phyloP scores from a whole-genome alignment of 2,797 vertebrate species.

The Danionella dracula region DNA sequence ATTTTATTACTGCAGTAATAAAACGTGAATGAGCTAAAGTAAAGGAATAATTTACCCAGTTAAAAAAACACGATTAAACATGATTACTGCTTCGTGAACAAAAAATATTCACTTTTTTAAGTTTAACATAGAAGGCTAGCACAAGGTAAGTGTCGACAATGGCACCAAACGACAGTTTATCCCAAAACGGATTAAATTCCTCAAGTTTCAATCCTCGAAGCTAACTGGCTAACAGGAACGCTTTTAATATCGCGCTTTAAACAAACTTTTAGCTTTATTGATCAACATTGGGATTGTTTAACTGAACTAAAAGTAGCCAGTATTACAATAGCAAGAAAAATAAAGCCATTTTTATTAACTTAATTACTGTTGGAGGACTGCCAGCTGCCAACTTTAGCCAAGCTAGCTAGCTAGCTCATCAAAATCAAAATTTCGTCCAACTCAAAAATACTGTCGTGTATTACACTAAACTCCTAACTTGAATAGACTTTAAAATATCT shows the following conservation, averaged over 20 bases:
- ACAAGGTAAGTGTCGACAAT: not conserved
- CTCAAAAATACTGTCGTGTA: not conserved
- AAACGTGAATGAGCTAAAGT: not conserved
- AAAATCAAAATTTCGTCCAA: constrained; percentile 8
- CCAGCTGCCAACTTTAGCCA: constrained; percentile 13
- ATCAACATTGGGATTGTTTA: not conserved
- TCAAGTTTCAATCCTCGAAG: not conserved
- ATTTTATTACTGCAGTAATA: not conserved
- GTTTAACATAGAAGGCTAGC: not conserved
- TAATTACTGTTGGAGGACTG: constrained; percentile 10
- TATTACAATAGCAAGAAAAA: not conserved
- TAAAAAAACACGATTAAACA: too few relatives aligned
- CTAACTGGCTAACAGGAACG: constrained; percentile 7
- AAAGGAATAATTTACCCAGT: not conserved
- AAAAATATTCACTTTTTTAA: not conserved
- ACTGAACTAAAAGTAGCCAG: not conserved
- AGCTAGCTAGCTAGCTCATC: constrained; percentile 12
- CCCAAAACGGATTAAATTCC: not conserved
- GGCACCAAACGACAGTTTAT: not conserved
- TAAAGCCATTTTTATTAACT: not conserved
- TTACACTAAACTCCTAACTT: not conserved
- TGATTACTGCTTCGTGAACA: not conserved
- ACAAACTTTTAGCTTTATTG: not conserved
- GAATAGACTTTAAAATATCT: not conserved
- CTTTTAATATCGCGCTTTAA: not conserved